Evolutionary conservation across 1,140 invertebrate species (phyloP).

Genomic region (Drosophila kepulauana): DNA sequence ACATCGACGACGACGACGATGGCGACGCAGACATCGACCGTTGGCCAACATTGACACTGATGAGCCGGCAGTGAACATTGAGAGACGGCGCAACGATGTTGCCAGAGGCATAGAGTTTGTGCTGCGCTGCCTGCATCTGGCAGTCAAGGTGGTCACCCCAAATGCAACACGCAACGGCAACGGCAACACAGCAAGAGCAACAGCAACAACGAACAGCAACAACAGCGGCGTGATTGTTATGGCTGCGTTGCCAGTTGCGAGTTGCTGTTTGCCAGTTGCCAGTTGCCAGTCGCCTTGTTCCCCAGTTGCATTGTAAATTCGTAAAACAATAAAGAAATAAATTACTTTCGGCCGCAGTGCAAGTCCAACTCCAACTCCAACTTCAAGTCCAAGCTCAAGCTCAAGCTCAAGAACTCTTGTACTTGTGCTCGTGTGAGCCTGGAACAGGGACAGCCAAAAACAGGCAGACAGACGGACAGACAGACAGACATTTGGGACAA

Average conservation of each 20-base stretch:
- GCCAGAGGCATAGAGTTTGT: conserved; percentile 43
- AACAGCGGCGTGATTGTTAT: conserved; percentile 79
- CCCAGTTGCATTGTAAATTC: conserved; percentile 84
- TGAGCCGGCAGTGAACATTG: conserved; percentile 61
- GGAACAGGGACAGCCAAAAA: conserved; percentile 25
- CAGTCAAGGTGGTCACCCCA: conserved; percentile 80
- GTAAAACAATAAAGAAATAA: conserved; percentile 85
- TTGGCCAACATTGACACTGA: conserved; percentile 79
- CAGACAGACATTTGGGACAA: not conserved
- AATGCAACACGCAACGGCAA: conserved; percentile 77
- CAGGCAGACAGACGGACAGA: conserved; percentile 6
- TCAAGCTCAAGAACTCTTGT: conserved; percentile 79
- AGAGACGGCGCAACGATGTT: conserved; percentile 35
- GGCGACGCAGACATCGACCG: conserved; percentile 44
- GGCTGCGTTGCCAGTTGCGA: conserved; percentile 68
- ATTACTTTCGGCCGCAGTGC: conserved; percentile 80
- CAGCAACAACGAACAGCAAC: conserved; percentile 55
- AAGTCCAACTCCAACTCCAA: conserved; percentile 41
- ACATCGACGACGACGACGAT: not conserved
- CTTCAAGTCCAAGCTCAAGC: conserved; percentile 47
- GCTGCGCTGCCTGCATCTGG: conserved; percentile 51
- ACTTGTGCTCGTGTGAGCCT: conserved; percentile 48
- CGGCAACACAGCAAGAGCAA: conserved; percentile 69
- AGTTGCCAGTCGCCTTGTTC: conserved; percentile 61
- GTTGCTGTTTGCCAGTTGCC: conserved; percentile 43